Evolutionary conservation across 2,888 invertebrate species (phyloP), one percentile per base, ranked within the genome.

Genomic region (Diaprepes abbreviatus): DNA sequence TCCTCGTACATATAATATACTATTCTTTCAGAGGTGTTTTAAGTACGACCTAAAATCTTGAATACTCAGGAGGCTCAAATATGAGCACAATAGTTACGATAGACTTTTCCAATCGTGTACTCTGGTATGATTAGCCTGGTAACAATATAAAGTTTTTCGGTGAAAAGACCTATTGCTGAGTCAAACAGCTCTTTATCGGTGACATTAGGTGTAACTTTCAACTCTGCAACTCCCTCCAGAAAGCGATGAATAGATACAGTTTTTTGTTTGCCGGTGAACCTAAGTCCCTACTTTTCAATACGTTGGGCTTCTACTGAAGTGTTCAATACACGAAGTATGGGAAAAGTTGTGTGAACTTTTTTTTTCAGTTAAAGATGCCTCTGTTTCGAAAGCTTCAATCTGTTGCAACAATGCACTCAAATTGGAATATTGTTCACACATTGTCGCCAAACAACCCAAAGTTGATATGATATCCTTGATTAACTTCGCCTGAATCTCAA

Each of bases 1-100:
- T 54, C 33, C 19, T 35, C 16, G 28, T 40, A 12, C 24, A 65
- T 31, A 16, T 60, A 60, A 17, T 60, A 48, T 1, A 48, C 31
- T 16, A 48, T 33, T 2, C 50, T 50, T 43, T 67, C 67, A 6
- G 16, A 3, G 1, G 62, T 4, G 19, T 54, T 63, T 17, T 67
- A 64, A 1, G 63, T 68, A 4, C 68, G 43, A 1, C 57, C 55
- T 31, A 65, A 31, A 6, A 68, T 38, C 31, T 65, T 54, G 12
- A 33, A 31, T 63, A 67, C 40, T 67, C 67, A 1, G 28, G 62
- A 1, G 45, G 38, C 19, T 50, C 43, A 36, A 63, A 35, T 67
- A 54, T 28, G 5, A n/a, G 10, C 12, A 7, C 3, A 57, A 17
- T n/a, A 65, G 28, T 3, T 21, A 28, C 1, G 38, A 57, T 10